Evolutionary conservation across 1,140 invertebrate species (phyloP).

Genomic region (Neotoxoptera formosana): DNA sequence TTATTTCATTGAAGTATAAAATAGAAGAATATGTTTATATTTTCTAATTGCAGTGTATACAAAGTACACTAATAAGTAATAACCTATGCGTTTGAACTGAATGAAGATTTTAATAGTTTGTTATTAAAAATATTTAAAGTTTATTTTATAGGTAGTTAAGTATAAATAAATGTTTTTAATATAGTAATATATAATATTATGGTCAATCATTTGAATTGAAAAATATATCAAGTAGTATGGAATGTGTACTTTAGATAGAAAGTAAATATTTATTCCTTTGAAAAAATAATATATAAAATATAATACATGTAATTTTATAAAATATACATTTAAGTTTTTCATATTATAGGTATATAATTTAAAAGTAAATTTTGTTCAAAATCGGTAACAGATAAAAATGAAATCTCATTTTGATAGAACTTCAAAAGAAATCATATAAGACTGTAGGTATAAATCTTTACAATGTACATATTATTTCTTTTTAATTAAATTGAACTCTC

Average conservation of each 20-base stretch:
- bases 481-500: not conserved
- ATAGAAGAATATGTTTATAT: not conserved
- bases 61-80: not conserved
- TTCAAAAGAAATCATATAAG: not conserved
- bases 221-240: not conserved
- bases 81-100: not conserved
- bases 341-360: not conserved
- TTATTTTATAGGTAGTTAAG: not conserved
- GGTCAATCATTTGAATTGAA: not conserved
- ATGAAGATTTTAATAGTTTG: not conserved
- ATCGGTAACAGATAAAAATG: not conserved
- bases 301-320: not conserved
- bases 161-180: not conserved
- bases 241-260: not conserved
- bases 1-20: not conserved
- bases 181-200: not conserved
- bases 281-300: not conserved
- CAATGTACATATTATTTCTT: not conserved
- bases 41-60: not conserved
- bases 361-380: not conserved
- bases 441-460: not conserved
- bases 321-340: not conserved
- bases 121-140: not conserved
- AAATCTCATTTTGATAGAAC: not conserved
- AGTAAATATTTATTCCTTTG: not conserved